A percentile compares a stretch with the other conserved stretches of the same genome.
These are phyloP conservation scores for Cataglyphis albicans DNA, from an alignment of 2,888 invertebrate species.

Conservation along the genomic window DNA sequence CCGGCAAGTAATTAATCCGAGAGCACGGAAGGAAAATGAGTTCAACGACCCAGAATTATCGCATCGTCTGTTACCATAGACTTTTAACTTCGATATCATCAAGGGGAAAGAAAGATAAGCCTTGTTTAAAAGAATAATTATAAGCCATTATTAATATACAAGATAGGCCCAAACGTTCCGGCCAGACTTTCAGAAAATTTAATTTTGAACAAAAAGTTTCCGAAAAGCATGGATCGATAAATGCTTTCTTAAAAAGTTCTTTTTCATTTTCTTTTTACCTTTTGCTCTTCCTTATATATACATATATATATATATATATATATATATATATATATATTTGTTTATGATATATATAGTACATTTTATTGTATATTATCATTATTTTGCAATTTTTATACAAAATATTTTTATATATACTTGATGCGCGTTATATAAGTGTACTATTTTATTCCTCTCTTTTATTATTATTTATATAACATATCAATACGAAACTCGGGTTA, in stretches of 20 bases:
- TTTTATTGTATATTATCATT: background rate
- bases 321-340: too few relatives aligned
- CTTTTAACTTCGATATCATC: background rate
- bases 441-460: background rate
- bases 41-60: conserved; percentile 39
- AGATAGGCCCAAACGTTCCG: too few relatives aligned
- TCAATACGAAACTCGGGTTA: background rate
- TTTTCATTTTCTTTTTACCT: too few relatives aligned
- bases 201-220: too few relatives aligned
- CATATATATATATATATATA: too few relatives aligned
- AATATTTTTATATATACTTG: background rate
- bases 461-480: background rate
- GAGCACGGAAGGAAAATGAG: conserved; percentile 48
- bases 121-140: background rate
- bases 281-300: too few relatives aligned
- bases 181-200: too few relatives aligned
- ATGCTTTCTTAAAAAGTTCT: too few relatives aligned
- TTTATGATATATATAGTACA: background rate
- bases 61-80: background rate
- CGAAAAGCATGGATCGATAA: too few relatives aligned
- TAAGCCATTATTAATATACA: background rate
- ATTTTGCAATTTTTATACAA: background rate
- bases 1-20: conserved; percentile 49
- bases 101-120: background rate
- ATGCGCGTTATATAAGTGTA: background rate